A percentile compares a stretch with the other conserved stretches of the same genome.
Evolutionary conservation across 2,113 vertebrate genomes (phyloP).

Genomic region (Trachemys scripta): DNA sequence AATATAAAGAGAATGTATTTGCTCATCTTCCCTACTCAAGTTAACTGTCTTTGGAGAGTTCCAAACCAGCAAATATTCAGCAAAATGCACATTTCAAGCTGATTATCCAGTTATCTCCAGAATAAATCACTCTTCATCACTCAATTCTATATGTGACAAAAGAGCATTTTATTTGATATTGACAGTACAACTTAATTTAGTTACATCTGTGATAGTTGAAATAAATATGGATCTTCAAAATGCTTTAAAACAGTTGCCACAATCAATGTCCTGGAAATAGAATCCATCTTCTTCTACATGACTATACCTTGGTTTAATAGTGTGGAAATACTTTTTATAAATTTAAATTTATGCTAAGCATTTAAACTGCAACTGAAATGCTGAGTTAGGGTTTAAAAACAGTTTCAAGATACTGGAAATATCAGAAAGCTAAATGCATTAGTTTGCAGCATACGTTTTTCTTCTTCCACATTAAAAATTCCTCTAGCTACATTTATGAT

Average conservation of each 20-base stretch:
- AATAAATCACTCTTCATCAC: slow-evolving; percentile 22
- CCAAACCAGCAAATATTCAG: slow-evolving; percentile 41
- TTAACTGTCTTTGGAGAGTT: slow-evolving; percentile 27
- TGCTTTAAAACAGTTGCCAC: slow-evolving; percentile 31
- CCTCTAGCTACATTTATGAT: not conserved
- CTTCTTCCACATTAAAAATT: slow-evolving; percentile 7
- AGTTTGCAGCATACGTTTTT: not conserved
- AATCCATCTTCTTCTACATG: slow-evolving; percentile 14
- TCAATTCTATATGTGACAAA: slow-evolving; percentile 27
- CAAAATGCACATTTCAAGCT: not conserved
- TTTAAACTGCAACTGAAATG: not conserved
- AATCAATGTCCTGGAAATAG: slow-evolving; percentile 63
- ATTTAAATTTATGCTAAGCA: slow-evolving; percentile 20
- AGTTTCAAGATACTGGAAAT: slow-evolving; percentile 21
- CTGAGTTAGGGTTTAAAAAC: not conserved
- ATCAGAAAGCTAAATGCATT: not conserved
- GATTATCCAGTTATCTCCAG: slow-evolving; percentile 18
- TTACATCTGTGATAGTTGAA: slow-evolving; percentile 10
- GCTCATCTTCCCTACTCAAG: not conserved
- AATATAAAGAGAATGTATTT: slow-evolving; percentile 27
- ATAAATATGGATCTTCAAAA: slow-evolving; percentile 29
- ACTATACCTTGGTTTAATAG: not conserved
- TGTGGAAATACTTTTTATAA: slow-evolving; percentile 5
- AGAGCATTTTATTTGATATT: not conserved
- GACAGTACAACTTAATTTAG: not conserved